phyloP scores from a whole-genome alignment of 1,140 invertebrate genomes.

The Lordiphosa clarofinis region DNA sequence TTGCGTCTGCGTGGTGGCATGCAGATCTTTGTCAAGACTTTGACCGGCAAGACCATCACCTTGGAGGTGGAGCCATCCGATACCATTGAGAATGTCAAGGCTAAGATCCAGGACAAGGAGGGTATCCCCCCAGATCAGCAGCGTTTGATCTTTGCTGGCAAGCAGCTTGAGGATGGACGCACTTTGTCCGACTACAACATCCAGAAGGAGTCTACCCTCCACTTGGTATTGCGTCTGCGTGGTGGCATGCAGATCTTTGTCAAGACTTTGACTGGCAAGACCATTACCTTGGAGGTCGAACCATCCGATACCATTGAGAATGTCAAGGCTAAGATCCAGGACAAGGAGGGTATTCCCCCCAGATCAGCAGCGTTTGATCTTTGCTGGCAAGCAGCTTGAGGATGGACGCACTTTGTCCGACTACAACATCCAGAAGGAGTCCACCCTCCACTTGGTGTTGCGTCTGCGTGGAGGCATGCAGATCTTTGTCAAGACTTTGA shows the following conservation, averaged over 20 bases:
- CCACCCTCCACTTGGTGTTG: constrained; percentile 92
- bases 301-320: constrained; percentile 90
- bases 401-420: constrained; percentile 88
- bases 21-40: constrained; percentile 83
- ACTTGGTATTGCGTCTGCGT: constrained; percentile 86
- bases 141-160: constrained; percentile 38
- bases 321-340: constrained; percentile 89
- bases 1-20: constrained; percentile 79
- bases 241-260: constrained; percentile 90
- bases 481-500: constrained; percentile 90
- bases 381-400: constrained; percentile 89
- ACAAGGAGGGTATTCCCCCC: constrained; percentile 86
- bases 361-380: constrained; percentile 87
- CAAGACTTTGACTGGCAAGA: constrained; percentile 90
- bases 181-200: constrained; percentile 82
- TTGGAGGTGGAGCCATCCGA: constrained; percentile 30
- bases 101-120: constrained; percentile 86
- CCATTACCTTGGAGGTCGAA: constrained; percentile 90
- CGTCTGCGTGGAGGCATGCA: constrained; percentile 91
- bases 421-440: constrained; percentile 91
- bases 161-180: constrained; percentile 34
- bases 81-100: constrained; percentile 32
- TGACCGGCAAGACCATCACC: constrained; percentile 84
- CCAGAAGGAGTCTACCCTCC: constrained; percentile 89
- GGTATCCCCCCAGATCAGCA: constrained; percentile 37